Percentiles rank a stretch among this genome's conserved stretches.
Conservation (phyloP, 2,113 vertebrate species). For the Sminthopsis crassicaudata region DNA sequence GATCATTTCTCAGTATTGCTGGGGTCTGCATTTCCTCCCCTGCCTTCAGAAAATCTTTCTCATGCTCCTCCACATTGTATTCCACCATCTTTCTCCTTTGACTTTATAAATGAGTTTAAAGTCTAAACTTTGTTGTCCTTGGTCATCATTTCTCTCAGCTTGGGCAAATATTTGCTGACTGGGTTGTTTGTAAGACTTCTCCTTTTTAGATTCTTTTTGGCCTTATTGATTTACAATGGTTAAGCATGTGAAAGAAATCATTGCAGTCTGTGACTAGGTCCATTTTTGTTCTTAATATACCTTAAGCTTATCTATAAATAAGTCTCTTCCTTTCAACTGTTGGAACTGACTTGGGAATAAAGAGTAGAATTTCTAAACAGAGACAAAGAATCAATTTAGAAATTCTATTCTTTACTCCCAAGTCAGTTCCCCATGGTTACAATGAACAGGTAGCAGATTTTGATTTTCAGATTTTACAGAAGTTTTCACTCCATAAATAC, state of each 20-base stretch:
- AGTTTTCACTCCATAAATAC: neutral
- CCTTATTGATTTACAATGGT: neutral
- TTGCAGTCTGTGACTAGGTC: neutral
- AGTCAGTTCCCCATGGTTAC: neutral
- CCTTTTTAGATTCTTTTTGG: neutral
- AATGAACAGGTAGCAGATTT: neutral
- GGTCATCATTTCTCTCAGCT: neutral
- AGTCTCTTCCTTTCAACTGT: slow-evolving; percentile 7
- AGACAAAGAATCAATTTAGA: neutral
- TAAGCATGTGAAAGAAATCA: neutral
- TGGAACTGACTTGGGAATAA: neutral
- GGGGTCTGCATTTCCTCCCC: neutral
- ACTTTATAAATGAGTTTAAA: neutral
- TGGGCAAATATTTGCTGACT: neutral
- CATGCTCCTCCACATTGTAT: neutral
- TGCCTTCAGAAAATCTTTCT: neutral
- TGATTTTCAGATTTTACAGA: neutral
- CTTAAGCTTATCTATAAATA: neutral
- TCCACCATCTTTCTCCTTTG: neutral
- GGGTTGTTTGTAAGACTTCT: neutral
- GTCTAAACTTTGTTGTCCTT: neutral
- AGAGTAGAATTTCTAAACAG: neutral
- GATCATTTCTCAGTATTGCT: neutral
- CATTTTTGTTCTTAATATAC: neutral
- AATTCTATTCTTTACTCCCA: neutral